A percentile compares a stretch with the other conserved stretches of the same genome.
phyloP scores from a whole-genome alignment of 2,888 invertebrate species.

The Callinectes sapidus region DNA sequence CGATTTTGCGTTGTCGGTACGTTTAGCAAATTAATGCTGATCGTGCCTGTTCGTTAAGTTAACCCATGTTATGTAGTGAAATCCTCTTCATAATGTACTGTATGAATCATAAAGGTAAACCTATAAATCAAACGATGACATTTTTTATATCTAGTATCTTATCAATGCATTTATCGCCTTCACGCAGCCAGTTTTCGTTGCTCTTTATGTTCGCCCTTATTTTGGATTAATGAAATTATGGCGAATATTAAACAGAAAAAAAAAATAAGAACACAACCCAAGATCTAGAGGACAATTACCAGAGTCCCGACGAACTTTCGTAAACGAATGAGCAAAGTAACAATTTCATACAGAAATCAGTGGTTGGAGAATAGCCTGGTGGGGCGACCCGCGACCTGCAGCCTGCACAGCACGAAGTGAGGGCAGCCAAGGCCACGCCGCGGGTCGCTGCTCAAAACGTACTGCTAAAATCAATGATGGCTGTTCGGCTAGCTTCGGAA shows the following conservation, averaged over 20 bases:
- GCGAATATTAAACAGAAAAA: neutral
- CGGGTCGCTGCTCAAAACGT: neutral
- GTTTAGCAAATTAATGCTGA: neutral
- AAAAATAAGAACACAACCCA: neutral
- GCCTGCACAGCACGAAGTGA: neutral
- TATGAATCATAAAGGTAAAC: neutral
- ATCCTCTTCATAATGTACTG: neutral
- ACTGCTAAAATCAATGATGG: constrained; percentile 13
- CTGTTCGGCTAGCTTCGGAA: neutral
- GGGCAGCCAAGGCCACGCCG: constrained; percentile 14
- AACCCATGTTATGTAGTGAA: neutral
- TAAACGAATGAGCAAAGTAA: neutral
- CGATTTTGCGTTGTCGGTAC: neutral
- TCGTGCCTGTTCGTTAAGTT: neutral
- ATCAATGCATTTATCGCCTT: neutral
- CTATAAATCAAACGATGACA: neutral
- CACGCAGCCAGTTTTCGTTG: neutral
- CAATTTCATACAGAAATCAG: neutral
- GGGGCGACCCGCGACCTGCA: neutral
- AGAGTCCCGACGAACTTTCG: neutral
- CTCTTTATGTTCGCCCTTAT: neutral
- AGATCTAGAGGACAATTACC: neutral
- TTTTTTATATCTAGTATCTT: neutral
- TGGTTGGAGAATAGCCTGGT: neutral
- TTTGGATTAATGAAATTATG: neutral